Conservation (phyloP, 2,113 vertebrate genomes). For the Acrocephalus arundinaceus region DNA sequence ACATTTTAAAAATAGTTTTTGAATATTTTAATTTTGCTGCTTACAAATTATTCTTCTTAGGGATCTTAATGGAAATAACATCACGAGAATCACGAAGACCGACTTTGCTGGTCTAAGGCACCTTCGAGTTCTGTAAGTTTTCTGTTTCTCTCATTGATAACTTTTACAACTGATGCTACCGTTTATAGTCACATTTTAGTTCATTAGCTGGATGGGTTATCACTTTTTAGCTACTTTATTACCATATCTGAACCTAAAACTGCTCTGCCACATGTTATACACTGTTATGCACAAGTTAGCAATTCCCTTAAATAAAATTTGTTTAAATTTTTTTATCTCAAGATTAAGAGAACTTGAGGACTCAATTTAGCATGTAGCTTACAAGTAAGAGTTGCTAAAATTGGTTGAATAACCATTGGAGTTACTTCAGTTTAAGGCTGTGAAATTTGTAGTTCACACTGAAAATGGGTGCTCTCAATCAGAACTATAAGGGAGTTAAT, state of each 20-base stretch:
- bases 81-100: constrained; percentile 95
- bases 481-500: not conserved
- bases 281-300: not conserved
- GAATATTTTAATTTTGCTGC: constrained; percentile 59
- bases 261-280: fast-evolving
- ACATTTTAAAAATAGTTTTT: not conserved
- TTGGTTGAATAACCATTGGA: not conserved
- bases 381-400: not conserved
- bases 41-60: constrained; percentile 74
- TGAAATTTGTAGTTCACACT: not conserved
- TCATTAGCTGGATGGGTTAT: not conserved
- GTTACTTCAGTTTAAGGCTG: not conserved
- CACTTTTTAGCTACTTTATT: not conserved
- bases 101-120: constrained; percentile 94
- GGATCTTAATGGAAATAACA: constrained; percentile 98
- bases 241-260: not conserved
- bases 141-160: not conserved
- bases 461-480: not conserved
- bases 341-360: not conserved
- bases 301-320: not conserved
- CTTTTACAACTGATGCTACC: not conserved
- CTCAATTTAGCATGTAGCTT: not conserved
- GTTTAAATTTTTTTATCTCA: not conserved
- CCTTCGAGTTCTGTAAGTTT: constrained; percentile 96
- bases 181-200: not conserved